Base-by-base conservation (phyloP, 2,797 vertebrate genomes). In the Petrocephalus sullivani region DNA sequence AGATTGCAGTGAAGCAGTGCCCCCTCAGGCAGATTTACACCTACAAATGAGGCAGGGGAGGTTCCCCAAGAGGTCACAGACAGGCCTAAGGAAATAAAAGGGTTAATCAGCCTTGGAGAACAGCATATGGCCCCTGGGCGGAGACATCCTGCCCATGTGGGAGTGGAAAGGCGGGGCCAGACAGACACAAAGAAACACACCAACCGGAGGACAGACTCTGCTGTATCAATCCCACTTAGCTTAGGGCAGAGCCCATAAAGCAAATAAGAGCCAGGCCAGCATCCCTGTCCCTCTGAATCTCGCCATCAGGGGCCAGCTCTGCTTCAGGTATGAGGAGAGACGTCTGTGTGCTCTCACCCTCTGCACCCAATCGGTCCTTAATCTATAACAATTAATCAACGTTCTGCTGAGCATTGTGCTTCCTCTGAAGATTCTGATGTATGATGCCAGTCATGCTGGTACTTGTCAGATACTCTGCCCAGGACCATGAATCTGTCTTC, bases 51-150 rank as follows among this genome's bases (percentile, higher is more conserved):
- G 58, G 14, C 56, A n/a, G 82, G 57, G 58, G 82, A n/a, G 46
- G 85, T 23, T 19, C 23, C 46, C 21, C n/a, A 23, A 28, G 49
- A 88, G 87, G 87, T 88, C 81, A 88, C 21, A 37, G 37, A 19
- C 57, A 85, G 58, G 49, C 46, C 58, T 53, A 51, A 19, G 81
- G 87, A 88, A 81, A 87, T 87, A 67, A 89, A 89, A 87, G 86
- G 88, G 88, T 89, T 89, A 89, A 87, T 89, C 86, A 89, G 85
- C 75, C 86, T 82, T 64, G 78, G 58, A 84, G 57, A 16, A 4
- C 14, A 85, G 82, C 87, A 88, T 88, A 88, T 88, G 81, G 87
- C 51, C n/a, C 23, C 19, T 82, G 23, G 81, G 2, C 16, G 78
- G 81, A 41, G 21, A 78, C 46, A 49, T 16, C 60, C 82, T 64